Conservation (phyloP, 2,113 vertebrate genomes). For the Amazona guildingii region DNA sequence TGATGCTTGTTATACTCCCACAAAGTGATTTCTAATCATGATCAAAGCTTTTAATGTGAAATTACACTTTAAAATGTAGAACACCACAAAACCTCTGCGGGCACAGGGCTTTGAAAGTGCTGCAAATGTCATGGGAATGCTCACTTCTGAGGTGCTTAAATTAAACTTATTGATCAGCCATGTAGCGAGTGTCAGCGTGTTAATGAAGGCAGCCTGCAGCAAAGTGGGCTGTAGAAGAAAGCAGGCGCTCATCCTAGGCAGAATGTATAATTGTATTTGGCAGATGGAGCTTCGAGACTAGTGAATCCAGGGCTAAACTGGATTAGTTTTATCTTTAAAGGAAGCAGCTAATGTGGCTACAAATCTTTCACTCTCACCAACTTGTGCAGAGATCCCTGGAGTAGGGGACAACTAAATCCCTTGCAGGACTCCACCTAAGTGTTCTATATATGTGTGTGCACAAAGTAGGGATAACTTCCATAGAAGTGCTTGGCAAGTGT, state of each 20-base stretch:
- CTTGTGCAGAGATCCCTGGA: neutral
- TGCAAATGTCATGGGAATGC: neutral
- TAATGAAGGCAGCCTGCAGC: slow-evolving; percentile 24
- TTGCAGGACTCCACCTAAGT: neutral
- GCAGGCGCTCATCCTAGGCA: neutral
- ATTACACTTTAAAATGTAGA: neutral
- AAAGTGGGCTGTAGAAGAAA: neutral
- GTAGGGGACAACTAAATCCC: neutral
- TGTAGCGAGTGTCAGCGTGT: neutral
- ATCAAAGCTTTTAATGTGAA: neutral
- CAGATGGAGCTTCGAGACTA: neutral
- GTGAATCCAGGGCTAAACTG: neutral
- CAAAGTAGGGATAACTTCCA: fast-evolving
- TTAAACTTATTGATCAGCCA: slow-evolving; percentile 12
- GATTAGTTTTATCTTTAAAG: slow-evolving; percentile 1
- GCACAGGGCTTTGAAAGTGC: neutral
- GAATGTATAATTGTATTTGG: neutral
- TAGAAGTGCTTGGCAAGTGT: neutral
- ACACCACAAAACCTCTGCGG: neutral
- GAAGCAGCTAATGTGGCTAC: neutral
- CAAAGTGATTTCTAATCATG: neutral
- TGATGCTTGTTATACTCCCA: fast-evolving
- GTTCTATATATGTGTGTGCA: fast-evolving
- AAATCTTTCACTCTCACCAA: neutral
- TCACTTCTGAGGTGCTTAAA: neutral